Evolutionary conservation across 2,797 vertebrate genomes (phyloP), one percentile per base, ranked within the genome.

Genomic region (Cyclopterus lumpus): DNA sequence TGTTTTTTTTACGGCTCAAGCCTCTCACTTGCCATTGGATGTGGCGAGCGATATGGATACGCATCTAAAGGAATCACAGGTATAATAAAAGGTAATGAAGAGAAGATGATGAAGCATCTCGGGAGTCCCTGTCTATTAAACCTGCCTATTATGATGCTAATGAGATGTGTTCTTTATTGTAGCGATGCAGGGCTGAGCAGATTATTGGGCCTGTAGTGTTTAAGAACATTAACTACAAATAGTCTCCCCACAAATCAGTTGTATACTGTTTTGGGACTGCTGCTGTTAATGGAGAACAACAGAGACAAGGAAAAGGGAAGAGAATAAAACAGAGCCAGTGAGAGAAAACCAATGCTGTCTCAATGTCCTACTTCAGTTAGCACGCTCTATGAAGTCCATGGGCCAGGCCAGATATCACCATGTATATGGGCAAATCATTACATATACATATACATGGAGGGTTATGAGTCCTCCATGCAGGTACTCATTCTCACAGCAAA

Each of bases 41-140:
- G 55, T 46, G n/a, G 30, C 62, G 48, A 15, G 24, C 0, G 12
- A 48, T 54, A 26, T 53, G 38, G 64, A 38, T 9, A 38, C 51
- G 46, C 77, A 67, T 84, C 55, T 67, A 58, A 61, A 72, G 54
- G 42, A 85, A 72, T 12, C 55, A 15, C 30, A 11, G 48, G 51
- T 79, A 55, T 77, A 80, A 87, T 89, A 82, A 85, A 86, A 83
- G 2, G 49, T 82, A 86, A 83, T 86, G 83, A 78, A 72, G 75
- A 80, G 61, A 80, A 66, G 71, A 75, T 40, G 64, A 80, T 77
- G 72, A 58, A 80, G 76, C 75, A 49, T 80, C 76, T 67, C 59
- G 59, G 70, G 71, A 80, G 76, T 61, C 66, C 38, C 70, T 32
- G 76, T 75, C 78, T 67, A 68, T 86, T 81, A 82, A 84, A 83